phyloP scores from a whole-genome alignment of 1,140 invertebrate species.

The Tyrophagus putrescentiae region DNA sequence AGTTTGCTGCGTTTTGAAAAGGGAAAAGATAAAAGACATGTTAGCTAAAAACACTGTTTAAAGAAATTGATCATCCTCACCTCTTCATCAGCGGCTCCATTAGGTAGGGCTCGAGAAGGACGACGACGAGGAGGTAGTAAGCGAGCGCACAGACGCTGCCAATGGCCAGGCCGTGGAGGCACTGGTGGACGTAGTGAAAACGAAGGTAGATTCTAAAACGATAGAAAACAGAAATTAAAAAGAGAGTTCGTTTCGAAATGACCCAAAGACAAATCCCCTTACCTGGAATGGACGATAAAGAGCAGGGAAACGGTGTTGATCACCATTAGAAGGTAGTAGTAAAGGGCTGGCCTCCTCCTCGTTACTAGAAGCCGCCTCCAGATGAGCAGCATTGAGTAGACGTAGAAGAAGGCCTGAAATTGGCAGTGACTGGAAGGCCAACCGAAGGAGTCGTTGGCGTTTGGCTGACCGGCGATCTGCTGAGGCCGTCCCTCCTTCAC shows the following conservation, averaged over 20 bases:
- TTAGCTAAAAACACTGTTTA: no score
- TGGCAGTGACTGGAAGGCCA: constrained; percentile 19
- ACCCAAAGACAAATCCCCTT: neutral
- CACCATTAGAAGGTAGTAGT: neutral
- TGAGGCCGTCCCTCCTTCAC: neutral
- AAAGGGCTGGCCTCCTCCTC: neutral
- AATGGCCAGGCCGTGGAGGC: constrained; percentile 12
- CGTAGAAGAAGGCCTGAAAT: constrained; percentile 17
- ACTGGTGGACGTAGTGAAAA: constrained; percentile 18
- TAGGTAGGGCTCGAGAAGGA: constrained; percentile 5
- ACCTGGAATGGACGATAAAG: constrained; percentile 16
- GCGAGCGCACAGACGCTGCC: neutral
- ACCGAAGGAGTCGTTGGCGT: constrained; percentile 12
- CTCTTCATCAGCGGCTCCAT: neutral
- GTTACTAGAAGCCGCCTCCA: neutral
- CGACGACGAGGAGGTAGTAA: neutral
- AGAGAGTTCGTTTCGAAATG: neutral
- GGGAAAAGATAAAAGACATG: no score
- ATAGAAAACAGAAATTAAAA: constrained; percentile 3
- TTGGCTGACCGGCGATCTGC: neutral
- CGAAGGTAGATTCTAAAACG: constrained; percentile 16
- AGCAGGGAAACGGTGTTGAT: neutral
- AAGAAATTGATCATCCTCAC: no score
- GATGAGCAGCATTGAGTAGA: constrained; percentile 12
- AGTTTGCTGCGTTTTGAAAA: no score